Base-by-base conservation (phyloP, 2,888 invertebrate species). In the Synanthedon andrenaeformis region DNA sequence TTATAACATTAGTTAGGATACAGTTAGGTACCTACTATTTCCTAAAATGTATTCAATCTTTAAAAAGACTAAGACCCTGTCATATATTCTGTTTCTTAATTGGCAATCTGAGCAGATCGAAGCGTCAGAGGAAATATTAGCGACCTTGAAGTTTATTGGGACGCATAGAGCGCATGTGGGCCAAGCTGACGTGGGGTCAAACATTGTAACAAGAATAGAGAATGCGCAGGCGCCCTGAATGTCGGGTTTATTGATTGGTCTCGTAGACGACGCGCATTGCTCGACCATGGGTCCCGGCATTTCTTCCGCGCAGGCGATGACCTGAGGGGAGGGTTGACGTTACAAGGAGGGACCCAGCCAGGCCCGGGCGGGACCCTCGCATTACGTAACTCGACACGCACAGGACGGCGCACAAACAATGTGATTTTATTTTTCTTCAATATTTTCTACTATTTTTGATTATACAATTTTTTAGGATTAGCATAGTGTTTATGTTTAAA, bases 321-420 rank as follows among this genome's bases (percentile, higher is more conserved):
- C 28, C 10, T 8, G 17, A 10, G 55, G 63, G 68, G 66, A 64
- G 61, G 63, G 35, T 35, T 35, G 35, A 59, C 63, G 68, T 67
- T 70, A 66, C 65, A 62, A 59, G 58, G 59, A 55, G 60, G 60
- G 59, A 59, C 69, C 69, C 70, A 74, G 74, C 70, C 62, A 66
- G 67, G 67, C 70, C 74, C 70, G 71, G 79, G 74, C 70, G 71
- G 79, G 74, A 69, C 82, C 81, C 82, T 79, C 77, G 68, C 82
- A 85, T 87, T 87, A 87, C 82, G 77, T 86, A 87, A 87, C 86
- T 64, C 73, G 79, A 79, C 79, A 87, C 87, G 87, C 87, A 87
- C 87, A 87, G 83, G 74, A 85, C 79, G 76, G 87, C 87, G 87
- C 87, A 87, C 87, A 87, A 87, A 85, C 78, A 80, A 87, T 86